Evolutionary conservation across 2,888 invertebrate genomes (phyloP).

Genomic region (Branchellion lobata): DNA sequence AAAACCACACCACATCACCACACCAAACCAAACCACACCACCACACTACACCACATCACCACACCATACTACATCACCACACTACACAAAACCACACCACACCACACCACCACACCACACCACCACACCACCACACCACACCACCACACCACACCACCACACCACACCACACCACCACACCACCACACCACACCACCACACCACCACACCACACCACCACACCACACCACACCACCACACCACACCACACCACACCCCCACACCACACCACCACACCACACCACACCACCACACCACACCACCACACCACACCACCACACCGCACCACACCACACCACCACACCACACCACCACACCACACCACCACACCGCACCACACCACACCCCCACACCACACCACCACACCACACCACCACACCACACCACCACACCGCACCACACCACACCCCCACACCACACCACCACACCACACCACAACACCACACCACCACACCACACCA

Average conservation of each 20-base stretch:
- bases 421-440: slow-evolving; percentile 17
- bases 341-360: slow-evolving; percentile 7
- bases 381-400: neutral
- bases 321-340: neutral
- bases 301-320: neutral
- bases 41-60: neutral
- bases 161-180: neutral
- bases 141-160: neutral
- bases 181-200: neutral
- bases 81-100: too few relatives aligned
- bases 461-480: neutral
- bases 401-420: neutral
- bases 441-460: neutral
- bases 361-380: neutral
- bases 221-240: neutral
- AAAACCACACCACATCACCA: neutral
- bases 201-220: neutral
- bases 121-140: neutral
- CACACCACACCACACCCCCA: too few relatives aligned
- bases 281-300: neutral
- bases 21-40: neutral
- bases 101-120: too few relatives aligned
- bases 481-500: neutral
- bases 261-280: too few relatives aligned
- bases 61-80: too few relatives aligned